Base-by-base conservation (phyloP, 2,797 vertebrate genomes). In the Cyclura pinguis region DNA sequence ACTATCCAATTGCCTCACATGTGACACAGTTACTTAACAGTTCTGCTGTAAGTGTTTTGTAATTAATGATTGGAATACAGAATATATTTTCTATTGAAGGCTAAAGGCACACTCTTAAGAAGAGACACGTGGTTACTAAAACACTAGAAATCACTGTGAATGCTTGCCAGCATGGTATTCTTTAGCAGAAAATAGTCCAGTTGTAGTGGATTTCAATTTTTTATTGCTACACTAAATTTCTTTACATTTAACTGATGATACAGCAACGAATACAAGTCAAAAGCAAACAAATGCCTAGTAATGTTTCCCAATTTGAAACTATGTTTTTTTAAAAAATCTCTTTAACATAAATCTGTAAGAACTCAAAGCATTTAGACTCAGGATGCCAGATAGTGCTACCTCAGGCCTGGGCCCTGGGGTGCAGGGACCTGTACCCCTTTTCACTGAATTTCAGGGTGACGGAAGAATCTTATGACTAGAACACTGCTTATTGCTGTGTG, bases 11-110 rank as follows among this genome's bases (percentile, higher is more conserved):
- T 96, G 73, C 86, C 86, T 95, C 92, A 89, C 59, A 78, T 83
- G 94, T 95, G 90, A 86, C 93, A 95, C 94, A 95, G 95, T 91
- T 96, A 89, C 24, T 0, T 91, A 94, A 94, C n/a, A 90, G 35
- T 82, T 93, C 73, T 92, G 80, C 8, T 84, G 1, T 94, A 93
- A 82, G 55, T 91, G 62, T 88, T 93, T 47, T 91, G 0, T 94
- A 93, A 95, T 94, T 95, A 95, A 92, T 93, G 6, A 77, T 42
- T 87, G 74, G 35, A 76, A 91, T 89, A 92, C 62, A 90, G 85
- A 50, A 95, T 89, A 16, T 42, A 89, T 50, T 4, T 59, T 55
- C 52, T 24, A 3, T 32, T 42, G 38, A 84, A 91, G 52, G 29
- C 55, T 91, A 38, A 13, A 14, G 92, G 24, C 5, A 64, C 38